These are phyloP conservation scores for Drosophila miranda DNA, from an alignment of 1,140 invertebrate genomes.

Conservation along the genomic window DNA sequence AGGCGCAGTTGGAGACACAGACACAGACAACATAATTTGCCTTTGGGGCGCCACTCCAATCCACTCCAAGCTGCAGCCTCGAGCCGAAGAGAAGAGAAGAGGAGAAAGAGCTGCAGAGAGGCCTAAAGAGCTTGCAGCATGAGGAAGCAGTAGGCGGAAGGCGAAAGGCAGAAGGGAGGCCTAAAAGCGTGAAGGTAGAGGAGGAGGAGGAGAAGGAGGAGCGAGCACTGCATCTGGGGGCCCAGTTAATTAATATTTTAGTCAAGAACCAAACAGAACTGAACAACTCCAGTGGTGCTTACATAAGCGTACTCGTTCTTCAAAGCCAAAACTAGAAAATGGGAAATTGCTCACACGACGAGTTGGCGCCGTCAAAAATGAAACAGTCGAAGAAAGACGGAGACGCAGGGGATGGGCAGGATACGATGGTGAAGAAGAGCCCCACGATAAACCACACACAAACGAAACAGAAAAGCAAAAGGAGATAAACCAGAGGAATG, in stretches of 20 bases:
- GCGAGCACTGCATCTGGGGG: constrained; percentile 17
- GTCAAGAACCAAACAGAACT: constrained; percentile 1
- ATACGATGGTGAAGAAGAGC: no score
- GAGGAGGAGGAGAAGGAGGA: no score
- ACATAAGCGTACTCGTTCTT: constrained; percentile 34
- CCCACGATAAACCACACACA: no score
- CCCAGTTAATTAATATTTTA: constrained; percentile 72
- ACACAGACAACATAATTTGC: constrained; percentile 44
- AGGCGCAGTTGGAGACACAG: constrained; percentile 15
- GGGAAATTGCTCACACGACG: constrained; percentile 64
- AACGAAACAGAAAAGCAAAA: no score
- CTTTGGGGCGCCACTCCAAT: constrained; percentile 14
- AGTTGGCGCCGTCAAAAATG: constrained; percentile 51
- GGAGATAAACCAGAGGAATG: no score
- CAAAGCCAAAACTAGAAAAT: constrained; percentile 22
- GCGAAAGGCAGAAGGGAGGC: no score
- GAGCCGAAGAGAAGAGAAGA: neutral
- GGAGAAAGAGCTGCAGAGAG: neutral
- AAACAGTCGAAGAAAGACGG: neutral
- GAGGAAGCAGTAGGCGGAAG: neutral
- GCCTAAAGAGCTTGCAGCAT: no score
- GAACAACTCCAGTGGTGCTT: constrained; percentile 18
- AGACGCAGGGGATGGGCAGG: no score
- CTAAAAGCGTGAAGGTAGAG: no score
- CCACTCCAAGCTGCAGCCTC: constrained; percentile 27